Base-by-base conservation (phyloP, 1,140 invertebrate species). In the Drosophila cardini region DNA sequence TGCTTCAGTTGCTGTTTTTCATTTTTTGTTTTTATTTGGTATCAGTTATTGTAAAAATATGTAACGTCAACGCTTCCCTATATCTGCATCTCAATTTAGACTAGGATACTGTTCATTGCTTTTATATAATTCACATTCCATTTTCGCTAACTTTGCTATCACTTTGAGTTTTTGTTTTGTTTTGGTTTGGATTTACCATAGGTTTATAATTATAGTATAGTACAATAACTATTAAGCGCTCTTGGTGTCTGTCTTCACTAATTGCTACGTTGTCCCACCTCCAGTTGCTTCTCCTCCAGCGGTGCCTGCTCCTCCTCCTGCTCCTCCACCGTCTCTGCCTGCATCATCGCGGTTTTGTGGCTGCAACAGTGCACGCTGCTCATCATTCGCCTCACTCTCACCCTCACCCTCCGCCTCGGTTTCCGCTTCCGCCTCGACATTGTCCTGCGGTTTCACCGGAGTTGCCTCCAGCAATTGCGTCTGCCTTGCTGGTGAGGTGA, bases 61-160 rank as follows among this genome's bases (percentile, higher is more conserved):
- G 67, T 72, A 76, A 79, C 76, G 80, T 76, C 72, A 73, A 78
- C 61, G 56, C 45, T 61, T 16, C 57, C 18, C 74, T 64, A 42
- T 72, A 42, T 72, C 50, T 62, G 46, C 50, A 50, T 58, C 46
- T 70, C 64, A 70, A 70, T 77, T 78, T 83, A 87, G 78, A 87
- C 87, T 90, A 90, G 87, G 87, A 90, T 90, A 90, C 87, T 90
- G 87, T 91, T 91, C 90, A 91, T 91, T 91, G 90, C 90, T 91
- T 91, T 91, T 91, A 78, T 76, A 90, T 90, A 90, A 91, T 91
- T 91, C 90, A 91, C 90, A 91, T 91, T 86, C 82, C 85, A 86
- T 91, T 85, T 76, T 83, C 77, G 83, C 83, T 85, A 84, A 91
- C 80, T 91, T 90, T 84, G 84, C 80, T 90, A 87, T 87, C 83